Percentiles rank a stretch among this genome's conserved stretches.
phyloP scores from a whole-genome alignment of 2,113 vertebrate genomes.

The Rutilus rutilus region DNA sequence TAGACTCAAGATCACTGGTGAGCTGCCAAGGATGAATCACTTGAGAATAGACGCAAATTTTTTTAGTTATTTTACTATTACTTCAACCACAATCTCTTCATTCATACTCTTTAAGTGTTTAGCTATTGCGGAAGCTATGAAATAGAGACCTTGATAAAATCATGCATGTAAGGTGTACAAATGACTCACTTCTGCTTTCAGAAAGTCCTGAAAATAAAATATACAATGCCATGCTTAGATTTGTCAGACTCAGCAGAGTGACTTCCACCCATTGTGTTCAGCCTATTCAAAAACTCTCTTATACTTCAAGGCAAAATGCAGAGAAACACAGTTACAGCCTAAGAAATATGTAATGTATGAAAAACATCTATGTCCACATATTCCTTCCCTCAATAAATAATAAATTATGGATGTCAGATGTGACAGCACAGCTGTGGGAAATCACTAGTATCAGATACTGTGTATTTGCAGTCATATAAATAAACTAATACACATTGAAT shows the following conservation, averaged over 20 bases:
- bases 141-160: not conserved
- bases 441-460: not conserved
- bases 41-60: not conserved
- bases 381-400: not conserved
- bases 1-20: not conserved
- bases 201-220: not conserved
- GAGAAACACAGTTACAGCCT: not conserved
- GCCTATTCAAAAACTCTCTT: not conserved
- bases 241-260: not conserved
- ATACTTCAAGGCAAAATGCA: not conserved
- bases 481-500: not conserved
- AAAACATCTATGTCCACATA: not conserved
- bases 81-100: not conserved
- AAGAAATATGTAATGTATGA: too few relatives aligned
- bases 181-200: not conserved
- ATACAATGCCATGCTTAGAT: not conserved
- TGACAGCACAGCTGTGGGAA: not conserved
- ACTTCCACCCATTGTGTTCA: slow-evolving; percentile 23
- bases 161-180: not conserved
- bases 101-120: not conserved
- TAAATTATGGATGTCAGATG: not conserved
- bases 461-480: not conserved
- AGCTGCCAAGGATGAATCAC: not conserved
- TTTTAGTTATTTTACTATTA: not conserved
- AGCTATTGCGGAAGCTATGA: not conserved